phyloP scores from a whole-genome alignment of 2,113 vertebrate species.

The Semnopithecus entellus region DNA sequence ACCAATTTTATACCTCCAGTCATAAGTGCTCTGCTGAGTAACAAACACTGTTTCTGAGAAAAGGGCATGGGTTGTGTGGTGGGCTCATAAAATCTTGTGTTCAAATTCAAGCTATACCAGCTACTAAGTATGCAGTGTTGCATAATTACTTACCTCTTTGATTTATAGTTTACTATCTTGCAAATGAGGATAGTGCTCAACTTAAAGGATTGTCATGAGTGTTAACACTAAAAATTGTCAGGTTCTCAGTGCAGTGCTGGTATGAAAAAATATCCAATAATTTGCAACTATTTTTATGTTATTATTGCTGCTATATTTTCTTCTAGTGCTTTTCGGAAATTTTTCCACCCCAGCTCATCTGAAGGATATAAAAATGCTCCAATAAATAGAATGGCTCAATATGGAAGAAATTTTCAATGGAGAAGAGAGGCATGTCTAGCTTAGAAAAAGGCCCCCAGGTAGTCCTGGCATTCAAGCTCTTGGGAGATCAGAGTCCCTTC shows the following conservation, averaged over 20 bases:
- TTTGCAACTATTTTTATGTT: background rate
- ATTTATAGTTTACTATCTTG: background rate
- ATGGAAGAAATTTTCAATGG: background rate
- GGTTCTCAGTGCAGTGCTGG: background rate
- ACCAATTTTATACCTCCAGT: background rate
- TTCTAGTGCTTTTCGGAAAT: background rate
- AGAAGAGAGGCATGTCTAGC: background rate
- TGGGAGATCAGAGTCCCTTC: background rate
- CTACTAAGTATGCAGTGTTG: background rate
- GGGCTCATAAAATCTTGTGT: background rate
- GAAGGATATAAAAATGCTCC: background rate
- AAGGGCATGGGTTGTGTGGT: background rate
- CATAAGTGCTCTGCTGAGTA: background rate
- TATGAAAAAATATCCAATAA: background rate
- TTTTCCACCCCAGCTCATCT: background rate
- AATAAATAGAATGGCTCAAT: background rate
- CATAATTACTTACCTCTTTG: background rate
- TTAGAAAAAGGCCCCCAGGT: background rate
- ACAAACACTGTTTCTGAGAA: background rate
- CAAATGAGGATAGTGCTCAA: background rate
- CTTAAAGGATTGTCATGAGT: background rate
- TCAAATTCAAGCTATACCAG: background rate
- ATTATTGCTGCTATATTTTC: background rate
- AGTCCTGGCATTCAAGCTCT: background rate
- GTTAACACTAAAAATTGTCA: background rate